These are phyloP conservation scores for Gymnoscopelus braueri DNA, from an alignment of 2,797 vertebrate genomes.

Conservation along the genomic window DNA sequence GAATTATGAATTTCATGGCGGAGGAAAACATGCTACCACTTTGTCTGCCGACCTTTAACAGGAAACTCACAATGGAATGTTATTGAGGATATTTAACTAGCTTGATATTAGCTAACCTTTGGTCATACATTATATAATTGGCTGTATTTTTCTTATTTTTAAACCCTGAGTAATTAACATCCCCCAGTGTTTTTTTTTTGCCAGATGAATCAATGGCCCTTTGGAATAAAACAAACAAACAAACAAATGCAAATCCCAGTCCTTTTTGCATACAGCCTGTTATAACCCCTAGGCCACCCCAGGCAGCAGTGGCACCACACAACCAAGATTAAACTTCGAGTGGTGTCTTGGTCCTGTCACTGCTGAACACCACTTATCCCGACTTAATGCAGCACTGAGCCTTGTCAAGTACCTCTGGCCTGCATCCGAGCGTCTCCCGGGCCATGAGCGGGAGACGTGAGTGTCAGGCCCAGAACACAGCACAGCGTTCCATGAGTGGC, in stretches of 20 bases:
- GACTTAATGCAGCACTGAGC: constrained; percentile 46
- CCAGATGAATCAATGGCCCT: no score
- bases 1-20: no score
- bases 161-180: no score
- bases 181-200: no score
- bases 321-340: constrained; percentile 8
- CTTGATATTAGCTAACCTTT: background rate
- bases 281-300: background rate
- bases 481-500: constrained; percentile 60
- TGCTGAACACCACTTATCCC: constrained; percentile 54
- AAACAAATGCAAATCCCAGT: no score
- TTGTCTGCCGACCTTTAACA: background rate
- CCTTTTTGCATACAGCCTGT: no score
- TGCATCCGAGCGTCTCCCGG: constrained; percentile 52
- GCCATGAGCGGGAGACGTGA: constrained; percentile 45
- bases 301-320: background rate
- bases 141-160: no score
- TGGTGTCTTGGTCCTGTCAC: constrained; percentile 20
- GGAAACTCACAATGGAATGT: background rate
- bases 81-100: background rate
- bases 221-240: no score
- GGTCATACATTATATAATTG: no score
- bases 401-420: constrained; percentile 58
- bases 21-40: no score
- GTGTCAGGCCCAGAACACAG: constrained; percentile 44